These are phyloP conservation scores for Phengaris arion DNA, from an alignment of 2,888 invertebrate species.

Conservation along the genomic window DNA sequence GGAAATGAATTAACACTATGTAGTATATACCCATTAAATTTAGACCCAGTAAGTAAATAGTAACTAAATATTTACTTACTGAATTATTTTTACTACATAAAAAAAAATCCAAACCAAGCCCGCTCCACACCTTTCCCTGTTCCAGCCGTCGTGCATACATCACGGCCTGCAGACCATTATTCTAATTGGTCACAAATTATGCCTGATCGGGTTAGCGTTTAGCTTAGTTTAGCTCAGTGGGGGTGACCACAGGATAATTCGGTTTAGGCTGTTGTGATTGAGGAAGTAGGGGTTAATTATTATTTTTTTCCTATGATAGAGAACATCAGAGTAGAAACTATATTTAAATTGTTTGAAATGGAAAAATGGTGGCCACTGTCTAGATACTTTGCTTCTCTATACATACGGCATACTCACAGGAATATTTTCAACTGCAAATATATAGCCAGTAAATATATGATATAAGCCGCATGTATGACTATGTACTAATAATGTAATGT, in stretches of 20 bases:
- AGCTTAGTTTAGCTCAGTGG: conserved; percentile 63
- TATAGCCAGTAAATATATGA: too few relatives aligned
- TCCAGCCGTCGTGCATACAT: conserved; percentile 70
- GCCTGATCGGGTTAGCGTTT: conserved; percentile 77
- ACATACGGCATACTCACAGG: too few relatives aligned
- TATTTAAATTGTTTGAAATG: not conserved
- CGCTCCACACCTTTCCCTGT: conserved; percentile 46
- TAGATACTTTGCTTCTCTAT: too few relatives aligned
- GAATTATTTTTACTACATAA: not conserved
- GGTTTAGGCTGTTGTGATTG: conserved; percentile 60
- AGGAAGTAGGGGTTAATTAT: conserved; percentile 22
- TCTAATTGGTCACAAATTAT: conserved; percentile 80
- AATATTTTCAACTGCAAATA: too few relatives aligned
- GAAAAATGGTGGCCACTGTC: too few relatives aligned
- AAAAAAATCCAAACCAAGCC: conserved; percentile 7
- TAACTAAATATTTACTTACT: too few relatives aligned
- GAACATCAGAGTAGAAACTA: not conserved
- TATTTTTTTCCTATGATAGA: not conserved
- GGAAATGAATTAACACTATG: too few relatives aligned
- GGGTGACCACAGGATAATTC: conserved; percentile 57
- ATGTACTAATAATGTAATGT: too few relatives aligned
- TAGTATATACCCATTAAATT: too few relatives aligned
- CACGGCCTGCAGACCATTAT: conserved; percentile 73
- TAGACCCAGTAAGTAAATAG: too few relatives aligned
- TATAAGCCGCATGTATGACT: too few relatives aligned